Percentiles rank a stretch among this genome's conserved stretches.
phyloP scores from a whole-genome alignment of 2,797 vertebrate genomes.

The Eulemur coronatus region DNA sequence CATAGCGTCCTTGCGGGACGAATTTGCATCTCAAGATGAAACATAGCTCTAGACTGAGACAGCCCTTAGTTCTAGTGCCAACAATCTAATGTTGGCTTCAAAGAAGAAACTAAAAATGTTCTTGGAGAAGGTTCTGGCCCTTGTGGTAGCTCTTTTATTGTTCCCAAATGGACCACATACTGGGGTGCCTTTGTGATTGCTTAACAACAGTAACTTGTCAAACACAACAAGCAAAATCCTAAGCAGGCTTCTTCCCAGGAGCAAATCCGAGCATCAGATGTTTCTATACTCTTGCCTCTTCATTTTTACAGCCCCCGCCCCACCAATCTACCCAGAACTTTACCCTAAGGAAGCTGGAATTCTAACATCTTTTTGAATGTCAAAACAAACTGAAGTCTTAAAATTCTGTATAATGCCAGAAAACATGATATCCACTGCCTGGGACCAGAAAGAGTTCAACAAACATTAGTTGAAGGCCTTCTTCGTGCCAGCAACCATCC shows the following conservation, averaged over 20 bases:
- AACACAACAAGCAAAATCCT: constrained; percentile 23
- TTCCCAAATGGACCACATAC: constrained; percentile 71
- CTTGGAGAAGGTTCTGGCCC: constrained; percentile 64
- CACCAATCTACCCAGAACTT: background rate
- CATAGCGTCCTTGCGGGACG: background rate
- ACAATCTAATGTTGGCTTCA: constrained; percentile 56
- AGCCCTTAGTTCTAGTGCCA: constrained; percentile 64
- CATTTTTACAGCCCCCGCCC: background rate
- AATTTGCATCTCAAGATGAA: constrained; percentile 70
- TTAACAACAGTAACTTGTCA: constrained; percentile 61
- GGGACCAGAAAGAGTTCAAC: background rate
- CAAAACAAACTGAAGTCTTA: background rate
- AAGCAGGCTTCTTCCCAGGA: background rate
- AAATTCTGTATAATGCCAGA: background rate
- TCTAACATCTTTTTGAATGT: constrained; percentile 49
- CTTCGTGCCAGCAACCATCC: background rate
- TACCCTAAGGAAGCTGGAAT: background rate
- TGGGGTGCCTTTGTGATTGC: constrained; percentile 42
- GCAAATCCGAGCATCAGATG: background rate
- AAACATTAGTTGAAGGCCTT: background rate
- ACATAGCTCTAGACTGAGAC: constrained; percentile 43
- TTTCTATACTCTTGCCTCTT: background rate
- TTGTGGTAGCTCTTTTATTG: constrained; percentile 63
- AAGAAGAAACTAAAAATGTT: constrained; percentile 66
- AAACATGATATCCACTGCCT: background rate